phyloP scores from a whole-genome alignment of 2,797 vertebrate species.

The Vultur gryphus region DNA sequence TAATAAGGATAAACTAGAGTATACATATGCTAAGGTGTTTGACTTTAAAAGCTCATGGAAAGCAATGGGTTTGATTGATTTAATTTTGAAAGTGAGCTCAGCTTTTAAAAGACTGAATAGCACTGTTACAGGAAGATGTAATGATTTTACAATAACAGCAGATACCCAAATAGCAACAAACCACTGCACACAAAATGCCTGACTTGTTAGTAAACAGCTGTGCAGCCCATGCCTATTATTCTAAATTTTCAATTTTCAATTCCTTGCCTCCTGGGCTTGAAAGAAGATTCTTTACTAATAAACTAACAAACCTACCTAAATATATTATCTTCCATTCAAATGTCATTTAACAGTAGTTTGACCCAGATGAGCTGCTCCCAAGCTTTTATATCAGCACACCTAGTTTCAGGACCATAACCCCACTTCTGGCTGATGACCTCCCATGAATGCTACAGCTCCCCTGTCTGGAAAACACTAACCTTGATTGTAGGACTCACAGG shows the following conservation, averaged over 20 bases:
- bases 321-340: background rate
- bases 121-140: background rate
- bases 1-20: background rate
- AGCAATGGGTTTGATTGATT: background rate
- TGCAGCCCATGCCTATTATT: background rate
- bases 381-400: background rate
- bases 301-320: background rate
- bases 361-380: background rate
- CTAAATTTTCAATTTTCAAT: background rate
- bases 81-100: background rate
- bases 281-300: background rate
- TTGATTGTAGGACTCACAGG: background rate
- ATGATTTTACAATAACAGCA: constrained; percentile 12
- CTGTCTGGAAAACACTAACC: background rate
- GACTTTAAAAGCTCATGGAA: background rate
- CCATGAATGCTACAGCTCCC: background rate
- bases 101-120: background rate
- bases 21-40: background rate
- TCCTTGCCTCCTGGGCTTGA: background rate
- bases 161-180: constrained; percentile 4
- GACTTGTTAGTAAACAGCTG: background rate
- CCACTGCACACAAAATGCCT: background rate
- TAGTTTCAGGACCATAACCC: background rate
- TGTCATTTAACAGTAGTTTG: background rate
- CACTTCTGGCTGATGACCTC: background rate